phyloP scores from a whole-genome alignment of 35 echinoderm and acorn worm species.

The Ophiothrix spiculata region DNA sequence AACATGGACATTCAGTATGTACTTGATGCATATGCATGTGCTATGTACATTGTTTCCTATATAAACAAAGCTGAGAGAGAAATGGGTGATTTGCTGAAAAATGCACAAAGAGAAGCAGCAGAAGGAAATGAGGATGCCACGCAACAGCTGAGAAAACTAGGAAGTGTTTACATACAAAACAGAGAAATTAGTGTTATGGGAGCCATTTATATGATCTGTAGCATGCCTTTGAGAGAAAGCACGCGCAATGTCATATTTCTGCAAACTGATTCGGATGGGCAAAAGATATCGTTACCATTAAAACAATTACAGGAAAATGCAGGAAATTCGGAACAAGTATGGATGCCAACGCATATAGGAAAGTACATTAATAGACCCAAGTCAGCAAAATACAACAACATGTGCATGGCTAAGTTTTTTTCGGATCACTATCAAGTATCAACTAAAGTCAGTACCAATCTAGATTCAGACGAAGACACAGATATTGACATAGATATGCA shows the following conservation, averaged over 20 bases:
- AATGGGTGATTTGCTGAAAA: constrained; percentile 31
- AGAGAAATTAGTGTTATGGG: constrained; percentile 42
- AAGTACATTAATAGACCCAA: constrained; percentile 50
- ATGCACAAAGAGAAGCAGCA: constrained; percentile 42
- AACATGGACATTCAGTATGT: neutral
- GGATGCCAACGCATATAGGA: constrained; percentile 37
- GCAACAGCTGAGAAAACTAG: constrained; percentile 13
- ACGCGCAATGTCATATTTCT: constrained; percentile 11
- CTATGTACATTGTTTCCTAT: constrained; percentile 45
- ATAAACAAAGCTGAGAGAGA: constrained; percentile 38
- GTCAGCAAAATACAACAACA: constrained; percentile 21
- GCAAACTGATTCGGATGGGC: neutral
- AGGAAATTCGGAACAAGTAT: constrained; percentile 32
- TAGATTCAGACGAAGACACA: neutral
- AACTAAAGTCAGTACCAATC: neutral
- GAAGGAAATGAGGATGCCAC: constrained; percentile 26
- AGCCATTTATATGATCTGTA: constrained; percentile 30
- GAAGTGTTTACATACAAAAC: constrained; percentile 38
- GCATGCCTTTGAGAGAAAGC: constrained; percentile 37
- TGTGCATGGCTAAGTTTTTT: constrained; percentile 52
- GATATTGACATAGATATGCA: neutral
- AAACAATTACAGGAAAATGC: constrained; percentile 42
- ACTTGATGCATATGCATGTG: constrained; percentile 55
- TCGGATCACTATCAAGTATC: constrained; percentile 32
- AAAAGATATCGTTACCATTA: constrained; percentile 48